Base-by-base conservation (phyloP, 1,140 invertebrate genomes). In the Leptopilina boulardi region DNA sequence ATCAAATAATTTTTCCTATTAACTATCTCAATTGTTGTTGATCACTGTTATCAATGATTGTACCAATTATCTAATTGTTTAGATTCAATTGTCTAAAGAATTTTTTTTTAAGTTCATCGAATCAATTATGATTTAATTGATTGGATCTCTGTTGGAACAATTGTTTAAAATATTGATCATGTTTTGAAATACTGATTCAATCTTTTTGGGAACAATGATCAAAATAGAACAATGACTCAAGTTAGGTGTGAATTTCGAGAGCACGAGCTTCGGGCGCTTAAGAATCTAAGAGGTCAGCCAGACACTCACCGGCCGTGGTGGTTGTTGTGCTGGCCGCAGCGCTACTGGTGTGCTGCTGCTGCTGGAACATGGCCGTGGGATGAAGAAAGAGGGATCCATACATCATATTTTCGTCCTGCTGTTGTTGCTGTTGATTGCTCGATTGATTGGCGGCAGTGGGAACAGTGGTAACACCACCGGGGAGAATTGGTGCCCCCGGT, bases 401-500 rank as follows among this genome's bases (percentile, higher is more conserved):
- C 89, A 91, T 90, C 88, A 90, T 89, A 82, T 88, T 91, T 86
- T 91, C 87, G 77, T 89, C 89, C 82, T 87, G 82, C 80, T 89
- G 88, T 70, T 87, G 85, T 79, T 89, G 82, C 44, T 83, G 85
- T 80, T 89, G 82, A 44, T 83, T 71, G 77, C 80, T 76, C 75
- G 78, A 82, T 77, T 83, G 80, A 77, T 84, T 86, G 82, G 81
- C 88, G 88, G 77, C 89, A 85, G 88, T 86, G 74, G 90, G 89
- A 82, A 80, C 90, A 80, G 86, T 88, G 76, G 91, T 90, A 72
- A 90, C 88, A 77, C 90, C 90, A 75, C 91, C 90, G 66, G 92
- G 87, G 51, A 93, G 86, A 80, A 93, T 91, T 76, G 92, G 92
- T 70, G 89, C 91, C 88, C 92, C 93, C 83, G 92, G 93, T 84